A percentile compares a stretch with the other conserved stretches of the same genome.
Conservation (phyloP, 92 coral and sea anemone genomes). For the Meandrina meandrites region DNA sequence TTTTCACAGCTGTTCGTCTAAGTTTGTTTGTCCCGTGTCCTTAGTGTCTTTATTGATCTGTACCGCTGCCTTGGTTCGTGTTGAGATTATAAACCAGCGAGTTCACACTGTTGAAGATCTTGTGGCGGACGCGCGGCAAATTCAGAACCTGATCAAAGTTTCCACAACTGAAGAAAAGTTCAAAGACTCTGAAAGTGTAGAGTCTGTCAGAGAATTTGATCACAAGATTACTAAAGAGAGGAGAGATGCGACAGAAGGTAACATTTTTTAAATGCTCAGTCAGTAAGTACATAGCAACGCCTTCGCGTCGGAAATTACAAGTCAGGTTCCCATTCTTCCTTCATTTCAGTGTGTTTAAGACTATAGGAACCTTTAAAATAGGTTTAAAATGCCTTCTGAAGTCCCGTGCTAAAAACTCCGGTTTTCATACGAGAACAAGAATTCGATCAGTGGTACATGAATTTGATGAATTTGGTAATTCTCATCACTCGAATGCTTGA, state of each 20-base stretch:
- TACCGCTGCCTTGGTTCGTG: constrained; percentile 16
- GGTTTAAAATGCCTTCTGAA: no score
- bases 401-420: no score
- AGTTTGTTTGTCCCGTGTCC: constrained; percentile 7
- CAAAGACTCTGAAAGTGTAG: background rate
- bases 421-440: no score
- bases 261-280: background rate
- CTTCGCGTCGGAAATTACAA: background rate
- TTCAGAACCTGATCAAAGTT: background rate
- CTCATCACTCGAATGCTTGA: no score
- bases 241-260: constrained; percentile 2
- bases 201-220: background rate
- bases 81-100: constrained; percentile 26
- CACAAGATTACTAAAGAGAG: background rate
- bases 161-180: constrained; percentile 4
- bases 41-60: constrained; percentile 30
- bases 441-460: no score
- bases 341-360: background rate
- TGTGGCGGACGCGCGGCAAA: background rate
- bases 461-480: no score
- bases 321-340: background rate
- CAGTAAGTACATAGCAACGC: background rate
- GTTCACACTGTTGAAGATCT: background rate
- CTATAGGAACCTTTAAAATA: background rate
- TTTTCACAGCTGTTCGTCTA: constrained; percentile 12